phyloP scores from a whole-genome alignment of 2,797 vertebrate genomes.

The Myoxocephalus aenaeus region DNA sequence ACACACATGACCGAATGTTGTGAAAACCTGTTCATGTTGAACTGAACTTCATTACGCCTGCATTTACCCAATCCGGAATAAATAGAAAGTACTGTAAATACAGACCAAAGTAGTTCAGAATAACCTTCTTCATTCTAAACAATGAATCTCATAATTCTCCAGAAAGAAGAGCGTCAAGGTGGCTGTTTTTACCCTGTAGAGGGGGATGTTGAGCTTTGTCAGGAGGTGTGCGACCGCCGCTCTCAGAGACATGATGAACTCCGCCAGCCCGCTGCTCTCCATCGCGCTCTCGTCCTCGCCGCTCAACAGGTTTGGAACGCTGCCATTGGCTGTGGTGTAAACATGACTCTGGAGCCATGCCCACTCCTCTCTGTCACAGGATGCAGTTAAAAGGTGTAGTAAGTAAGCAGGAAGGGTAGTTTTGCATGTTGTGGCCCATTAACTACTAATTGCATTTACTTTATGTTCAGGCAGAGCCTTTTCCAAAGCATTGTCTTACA shows the following conservation, averaged over 20 bases:
- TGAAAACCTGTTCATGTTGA: background rate
- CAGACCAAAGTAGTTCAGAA: background rate
- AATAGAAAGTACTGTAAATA: background rate
- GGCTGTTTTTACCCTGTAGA: slow-evolving; percentile 80
- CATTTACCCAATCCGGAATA: background rate
- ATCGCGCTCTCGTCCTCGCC: slow-evolving; percentile 59
- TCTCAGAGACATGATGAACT: slow-evolving; percentile 79
- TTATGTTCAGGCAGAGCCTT: background rate
- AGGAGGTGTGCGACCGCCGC: slow-evolving; percentile 80
- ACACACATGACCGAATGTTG: background rate
- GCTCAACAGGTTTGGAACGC: slow-evolving; percentile 69
- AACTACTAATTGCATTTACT: background rate
- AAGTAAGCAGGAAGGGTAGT: no score
- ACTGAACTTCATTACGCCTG: background rate
- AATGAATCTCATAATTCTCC: no score
- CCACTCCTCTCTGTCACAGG: slow-evolving; percentile 84
- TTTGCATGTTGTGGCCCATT: background rate
- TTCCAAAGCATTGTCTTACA: background rate
- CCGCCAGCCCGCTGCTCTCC: slow-evolving; percentile 72
- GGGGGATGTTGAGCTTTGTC: slow-evolving; percentile 85
- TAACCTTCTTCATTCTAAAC: background rate
- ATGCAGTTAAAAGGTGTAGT: slow-evolving; percentile 7
- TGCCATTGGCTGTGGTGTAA: slow-evolving; percentile 73
- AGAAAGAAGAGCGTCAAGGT: background rate
- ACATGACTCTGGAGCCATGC: slow-evolving; percentile 82